Base-by-base conservation (phyloP, 2,113 vertebrate species). In the Numenius arquata region DNA sequence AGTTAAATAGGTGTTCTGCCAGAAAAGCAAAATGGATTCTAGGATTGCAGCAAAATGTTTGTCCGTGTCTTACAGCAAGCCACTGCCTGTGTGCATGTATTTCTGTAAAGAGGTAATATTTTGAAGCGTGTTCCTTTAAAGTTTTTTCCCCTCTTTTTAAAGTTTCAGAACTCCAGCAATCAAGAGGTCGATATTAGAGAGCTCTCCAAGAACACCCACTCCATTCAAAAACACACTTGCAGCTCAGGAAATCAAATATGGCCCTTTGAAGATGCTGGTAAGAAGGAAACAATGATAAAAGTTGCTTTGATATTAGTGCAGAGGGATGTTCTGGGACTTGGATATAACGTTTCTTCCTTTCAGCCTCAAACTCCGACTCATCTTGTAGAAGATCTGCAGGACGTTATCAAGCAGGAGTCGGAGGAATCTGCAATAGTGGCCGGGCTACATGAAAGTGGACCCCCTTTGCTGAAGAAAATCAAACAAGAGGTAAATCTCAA, bases 161-260 rank as follows among this genome's bases (percentile, higher is more conserved):
- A 99, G 99, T 97, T 99, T 99, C 98, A 98, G 98, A 96, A 99
- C 99, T 90, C 99, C 99, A 87, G 98, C 99, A 97, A 98, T 99
- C 94, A 98, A 99, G 95, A 98, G 99, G 84, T 99, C 99, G 30
- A 99, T 99, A 97, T 94, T 99, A 93, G 99, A 99, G 94, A 99
- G 98, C 45, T 98, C 98, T 91, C 99, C 99, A 68, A 98, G 98
- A 95, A 99, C 99, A 85, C 99, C 99, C 79, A 99, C 99, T 73
- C 99, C 99, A 23, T 99, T 99, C 98, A 99, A 99, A 97, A 98
- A 99, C 11, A 96, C 98, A n/a, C 97, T 99, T 85, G 98, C 98
- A 76, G 98, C 98, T 97, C 99, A 99, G 97, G 99, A 99, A 97
- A 98, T 99, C 96, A 99, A 99, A 98, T 99, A 99, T 8, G 98